Conservation (phyloP, 2,888 invertebrate species). For the Pharmacophagus antenor region DNA sequence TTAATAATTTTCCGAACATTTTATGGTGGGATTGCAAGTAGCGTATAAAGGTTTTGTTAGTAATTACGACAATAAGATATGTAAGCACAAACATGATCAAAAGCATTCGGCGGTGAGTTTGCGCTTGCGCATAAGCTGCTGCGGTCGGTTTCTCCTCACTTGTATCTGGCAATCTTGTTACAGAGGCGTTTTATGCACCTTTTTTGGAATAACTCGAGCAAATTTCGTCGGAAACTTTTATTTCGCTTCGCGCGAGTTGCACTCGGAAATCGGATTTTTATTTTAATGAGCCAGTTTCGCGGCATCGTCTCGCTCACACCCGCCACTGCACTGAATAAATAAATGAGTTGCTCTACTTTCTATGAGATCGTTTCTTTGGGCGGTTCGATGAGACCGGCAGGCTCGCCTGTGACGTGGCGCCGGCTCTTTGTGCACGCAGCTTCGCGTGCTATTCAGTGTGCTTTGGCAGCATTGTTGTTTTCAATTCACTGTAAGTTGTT, state of each 20-base stretch:
- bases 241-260: constrained; percentile 70
- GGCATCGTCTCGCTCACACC: constrained; percentile 68
- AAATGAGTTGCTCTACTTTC: constrained; percentile 80
- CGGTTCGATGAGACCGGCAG: constrained; percentile 57
- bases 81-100: constrained; percentile 43
- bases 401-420: constrained; percentile 42
- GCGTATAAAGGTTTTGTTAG: constrained; percentile 17
- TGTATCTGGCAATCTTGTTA: constrained; percentile 67
- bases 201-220: constrained; percentile 80
- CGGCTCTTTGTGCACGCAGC: constrained; percentile 25
- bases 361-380: constrained; percentile 78
- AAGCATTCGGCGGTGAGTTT: constrained; percentile 48
- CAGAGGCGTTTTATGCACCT: constrained; percentile 71
- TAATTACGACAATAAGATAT: constrained; percentile 38
- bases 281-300: constrained; percentile 78
- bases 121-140: constrained; percentile 52
- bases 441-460: constrained; percentile 34
- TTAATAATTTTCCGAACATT: constrained; percentile 35
- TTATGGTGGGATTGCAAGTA: constrained; percentile 30
- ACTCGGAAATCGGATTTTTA: constrained; percentile 77
- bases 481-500: constrained; percentile 45
- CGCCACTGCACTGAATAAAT: constrained; percentile 76
- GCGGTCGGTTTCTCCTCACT: constrained; percentile 75
- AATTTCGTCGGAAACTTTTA: constrained; percentile 77
- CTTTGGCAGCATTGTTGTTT: constrained; percentile 52